phyloP scores from a whole-genome alignment of 2,888 invertebrate species.

The Ophioninae sp. region DNA sequence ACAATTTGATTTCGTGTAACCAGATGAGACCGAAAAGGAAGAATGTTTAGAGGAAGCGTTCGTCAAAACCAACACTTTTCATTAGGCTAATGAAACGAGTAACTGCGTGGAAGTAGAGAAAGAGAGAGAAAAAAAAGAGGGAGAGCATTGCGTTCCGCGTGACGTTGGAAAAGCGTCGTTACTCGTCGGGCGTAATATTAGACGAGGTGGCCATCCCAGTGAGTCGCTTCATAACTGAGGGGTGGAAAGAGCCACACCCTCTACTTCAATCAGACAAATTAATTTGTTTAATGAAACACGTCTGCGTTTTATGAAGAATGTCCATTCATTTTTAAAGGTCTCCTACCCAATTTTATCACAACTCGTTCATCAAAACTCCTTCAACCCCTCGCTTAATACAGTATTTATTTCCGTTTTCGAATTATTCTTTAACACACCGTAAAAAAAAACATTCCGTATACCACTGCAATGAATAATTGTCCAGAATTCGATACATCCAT shows the following conservation, averaged over 20 bases:
- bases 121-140: background rate
- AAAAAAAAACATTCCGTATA: no score
- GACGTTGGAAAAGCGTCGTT: slow-evolving; percentile 49
- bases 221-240: slow-evolving; percentile 55
- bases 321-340: background rate
- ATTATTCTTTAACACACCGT: no score
- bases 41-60: slow-evolving; percentile 57
- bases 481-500: no score
- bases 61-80: slow-evolving; percentile 70
- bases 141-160: slow-evolving; percentile 22
- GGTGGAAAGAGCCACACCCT: slow-evolving; percentile 51
- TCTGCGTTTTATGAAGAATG: background rate
- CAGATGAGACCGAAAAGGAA: slow-evolving; percentile 42
- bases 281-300: slow-evolving; percentile 73
- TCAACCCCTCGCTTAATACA: no score
- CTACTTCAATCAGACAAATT: slow-evolving; percentile 76
- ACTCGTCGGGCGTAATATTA: slow-evolving; percentile 38
- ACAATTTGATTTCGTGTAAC: background rate
- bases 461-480: no score
- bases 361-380: background rate
- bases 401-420: no score
- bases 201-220: slow-evolving; percentile 41
- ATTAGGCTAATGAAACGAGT: slow-evolving; percentile 76
- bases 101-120: slow-evolving; percentile 58
- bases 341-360: background rate